Base-by-base conservation (phyloP, 2,888 invertebrate genomes). In the Pollenia angustigena region DNA sequence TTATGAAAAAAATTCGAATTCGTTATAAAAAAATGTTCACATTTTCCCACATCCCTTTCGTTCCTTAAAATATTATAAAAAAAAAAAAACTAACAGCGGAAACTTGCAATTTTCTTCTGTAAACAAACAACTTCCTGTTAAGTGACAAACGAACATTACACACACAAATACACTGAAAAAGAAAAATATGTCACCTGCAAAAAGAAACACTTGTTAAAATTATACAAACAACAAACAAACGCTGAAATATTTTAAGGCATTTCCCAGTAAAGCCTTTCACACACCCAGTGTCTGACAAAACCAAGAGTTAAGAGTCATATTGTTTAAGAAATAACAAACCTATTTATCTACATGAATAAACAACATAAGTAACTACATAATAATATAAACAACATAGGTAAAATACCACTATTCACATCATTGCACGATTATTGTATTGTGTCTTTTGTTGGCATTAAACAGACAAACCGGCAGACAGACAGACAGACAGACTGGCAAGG, bases 61-160 rank as follows among this genome's bases (percentile, higher is more conserved):
- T 9, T 48, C 11, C 14, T 7, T 1, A 50, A 62, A 40, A 46
- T 11, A 42, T 54, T 58, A 8, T 6, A 14, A 12, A 66, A 66
- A 18, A 66, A 18, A 79, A 32, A 12, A 18, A 69, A 58, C 1
- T n/a, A 50, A n/a, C n/a, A 32, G 42, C 85, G 85, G 81, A 85
- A 79, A 78, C 62, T 68, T 81, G 81, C 78, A 85, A 81, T 85
- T 81, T 85, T 85, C 46, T 54, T 60, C 69, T 85, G 74, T 78
- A 69, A 74, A 71, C 62, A 81, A 81, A 71, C 62, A 81, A 81
- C 46, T 81, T 85, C 81, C 85, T 68, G 68, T 58, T 62, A 11
- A 46, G 62, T 60, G 58, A 68, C 32, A 50, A 62, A 23, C 42
- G 12, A 18, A 76, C 56, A 58, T 32, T 32, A 32, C 32, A 32